Evolutionary conservation across 2,888 invertebrate species (phyloP), one percentile per base, ranked within the genome.

Genomic region (Apamea monoglypha): DNA sequence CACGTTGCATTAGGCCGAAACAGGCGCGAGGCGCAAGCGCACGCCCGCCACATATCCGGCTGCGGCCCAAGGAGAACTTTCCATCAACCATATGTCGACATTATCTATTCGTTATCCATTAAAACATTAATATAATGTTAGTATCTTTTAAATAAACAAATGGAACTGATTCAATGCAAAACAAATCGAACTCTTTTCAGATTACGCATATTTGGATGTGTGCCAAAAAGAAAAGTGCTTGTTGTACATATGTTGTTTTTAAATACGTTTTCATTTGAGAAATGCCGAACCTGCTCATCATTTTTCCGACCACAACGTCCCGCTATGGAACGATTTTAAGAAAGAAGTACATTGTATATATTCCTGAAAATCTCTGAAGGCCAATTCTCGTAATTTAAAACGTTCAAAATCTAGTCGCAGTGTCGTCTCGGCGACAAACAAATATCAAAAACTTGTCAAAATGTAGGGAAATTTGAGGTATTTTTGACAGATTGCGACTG

Each of bases 1-100:
- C 29, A 82, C 53, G 63, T 83, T 81, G 70, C 64, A 81, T 56
- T 76, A 78, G 77, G 81, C 81, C 77, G 61, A 85, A 80, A 79
- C 76, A 81, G 81, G 81, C 40, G 78, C 83, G 16, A 53, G 84
- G 83, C 59, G 63, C 40, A 74, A 63, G 76, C 76, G 76, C 73
- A 56, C 70, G 63, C 75, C 86, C 74, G 83, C 83, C 74, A 87
- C 74, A 81, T 84, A 84, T 86, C 84, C 81, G 81, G 82, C 72
- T 68, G 59, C 36, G 50, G 67, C 32, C 83, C 89, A 91, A 91
- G 91, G 89, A 88, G 85, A 90, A 91, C 88, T 92, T 92, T 90
- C 89, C 84, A 89, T 78, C 74, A 64, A 74, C 70, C 69, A 76
- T 73, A 76, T 83, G 82, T 85, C 85, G 83, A 87, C 78, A 83